Evolutionary conservation across 2,113 vertebrate species (phyloP).

Genomic region (Cryptomyrus ogoouensis): DNA sequence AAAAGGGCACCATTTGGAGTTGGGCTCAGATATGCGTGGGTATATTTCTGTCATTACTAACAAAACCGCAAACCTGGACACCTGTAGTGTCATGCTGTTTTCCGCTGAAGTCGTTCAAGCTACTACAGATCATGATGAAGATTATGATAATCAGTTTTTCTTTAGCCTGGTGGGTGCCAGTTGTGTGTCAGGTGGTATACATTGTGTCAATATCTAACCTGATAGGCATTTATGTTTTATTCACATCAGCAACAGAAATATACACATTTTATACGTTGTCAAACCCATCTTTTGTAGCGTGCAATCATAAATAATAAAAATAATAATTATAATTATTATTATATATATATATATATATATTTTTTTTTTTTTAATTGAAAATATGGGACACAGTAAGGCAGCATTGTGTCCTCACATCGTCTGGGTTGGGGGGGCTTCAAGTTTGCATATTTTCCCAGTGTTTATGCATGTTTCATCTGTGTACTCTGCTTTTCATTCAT

Average conservation of each 20-base stretch:
- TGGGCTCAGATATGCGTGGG: not conserved
- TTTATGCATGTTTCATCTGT: not conserved
- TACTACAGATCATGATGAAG: not conserved
- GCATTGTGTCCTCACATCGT: not conserved
- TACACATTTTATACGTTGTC: not conserved
- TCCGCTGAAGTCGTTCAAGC: not conserved
- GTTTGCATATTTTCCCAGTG: not conserved
- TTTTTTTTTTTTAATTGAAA: no score
- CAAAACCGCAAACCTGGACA: not conserved
- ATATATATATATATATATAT: not conserved
- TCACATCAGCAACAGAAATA: not conserved
- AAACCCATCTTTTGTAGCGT: not conserved
- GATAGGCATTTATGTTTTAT: not conserved
- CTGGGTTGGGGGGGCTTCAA: not conserved
- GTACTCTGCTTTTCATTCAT: not conserved
- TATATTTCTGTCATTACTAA: not conserved
- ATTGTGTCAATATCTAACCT: not conserved
- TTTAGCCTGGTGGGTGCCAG: not conserved
- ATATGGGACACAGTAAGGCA: not conserved
- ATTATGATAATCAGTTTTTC: not conserved
- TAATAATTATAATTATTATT: no score
- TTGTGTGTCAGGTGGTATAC: not conserved
- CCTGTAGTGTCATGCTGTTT: not conserved
- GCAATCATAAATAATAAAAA: not conserved
- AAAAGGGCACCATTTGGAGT: not conserved